Percentiles rank a stretch among this genome's conserved stretches.
phyloP scores from a whole-genome alignment of 37 sponge, comb jelly and placozoan genomes.

The Haliclona indistincta region DNA sequence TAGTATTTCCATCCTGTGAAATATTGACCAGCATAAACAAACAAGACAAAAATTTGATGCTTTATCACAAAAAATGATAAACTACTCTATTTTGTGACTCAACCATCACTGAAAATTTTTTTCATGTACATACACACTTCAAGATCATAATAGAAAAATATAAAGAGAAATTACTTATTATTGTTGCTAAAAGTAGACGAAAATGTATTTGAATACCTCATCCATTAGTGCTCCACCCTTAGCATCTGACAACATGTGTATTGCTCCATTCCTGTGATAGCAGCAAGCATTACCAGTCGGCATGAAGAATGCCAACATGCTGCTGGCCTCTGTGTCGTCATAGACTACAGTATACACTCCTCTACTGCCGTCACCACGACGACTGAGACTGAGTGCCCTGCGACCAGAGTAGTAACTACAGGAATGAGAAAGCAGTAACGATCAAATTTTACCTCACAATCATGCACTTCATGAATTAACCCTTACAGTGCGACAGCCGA shows the following conservation, averaged over 20 bases:
- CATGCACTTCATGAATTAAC: too few relatives aligned
- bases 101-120: background rate
- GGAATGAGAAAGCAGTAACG: background rate
- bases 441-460: background rate
- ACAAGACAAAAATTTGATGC: background rate
- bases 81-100: too few relatives aligned
- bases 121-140: background rate
- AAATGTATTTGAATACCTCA: conserved; percentile 55
- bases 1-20: conserved; percentile 61
- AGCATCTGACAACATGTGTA: conserved; percentile 50
- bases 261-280: conserved; percentile 64
- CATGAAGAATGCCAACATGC: conserved; percentile 76
- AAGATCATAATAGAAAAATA: background rate
- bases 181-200: background rate
- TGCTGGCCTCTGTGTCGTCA: conserved; percentile 40
- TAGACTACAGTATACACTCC: conserved; percentile 70
- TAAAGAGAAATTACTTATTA: background rate
- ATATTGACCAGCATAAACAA: background rate
- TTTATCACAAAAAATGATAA: background rate
- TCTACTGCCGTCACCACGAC: conserved; percentile 44
- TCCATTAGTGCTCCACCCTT: conserved; percentile 64
- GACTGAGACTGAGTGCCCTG: conserved; percentile 53
- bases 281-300: conserved; percentile 73
- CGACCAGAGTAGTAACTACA: conserved; percentile 76
- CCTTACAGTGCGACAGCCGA: too few relatives aligned